Conservation (phyloP, 92 coral and sea anemone species). For the Scolanthus callimorphus region DNA sequence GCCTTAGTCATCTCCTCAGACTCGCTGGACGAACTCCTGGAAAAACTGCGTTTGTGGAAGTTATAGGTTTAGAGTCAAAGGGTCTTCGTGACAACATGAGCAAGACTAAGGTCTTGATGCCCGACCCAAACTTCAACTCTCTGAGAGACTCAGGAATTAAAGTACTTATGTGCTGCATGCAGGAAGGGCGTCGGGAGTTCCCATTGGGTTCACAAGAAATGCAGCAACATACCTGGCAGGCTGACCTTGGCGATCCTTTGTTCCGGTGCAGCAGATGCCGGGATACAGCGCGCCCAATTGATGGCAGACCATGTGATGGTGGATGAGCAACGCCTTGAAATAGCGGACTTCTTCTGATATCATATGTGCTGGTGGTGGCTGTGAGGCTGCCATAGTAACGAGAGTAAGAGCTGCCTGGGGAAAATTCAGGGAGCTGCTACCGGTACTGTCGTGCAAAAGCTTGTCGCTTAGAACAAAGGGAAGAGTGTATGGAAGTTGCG, state of each 20-base stretch:
- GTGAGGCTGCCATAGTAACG: not conserved
- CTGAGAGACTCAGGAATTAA: not conserved
- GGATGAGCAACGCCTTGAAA: not conserved
- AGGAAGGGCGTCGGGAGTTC: not conserved
- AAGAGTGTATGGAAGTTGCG: conserved; percentile 32
- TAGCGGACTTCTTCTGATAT: not conserved
- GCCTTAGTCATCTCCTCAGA: conserved; percentile 7
- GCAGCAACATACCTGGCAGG: not conserved
- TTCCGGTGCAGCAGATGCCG: not conserved
- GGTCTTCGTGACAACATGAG: not conserved
- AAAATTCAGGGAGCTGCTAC: conserved; percentile 17
- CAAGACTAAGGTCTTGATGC: conserved; percentile 6
- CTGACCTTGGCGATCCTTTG: not conserved
- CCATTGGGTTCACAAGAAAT: not conserved
- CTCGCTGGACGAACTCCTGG: conserved; percentile 8
- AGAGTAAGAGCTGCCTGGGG: conserved; percentile 14
- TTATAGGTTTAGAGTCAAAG: conserved; percentile 1
- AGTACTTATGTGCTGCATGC: not conserved
- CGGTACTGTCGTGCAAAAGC: conserved; percentile 15
- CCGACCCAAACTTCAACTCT: not conserved
- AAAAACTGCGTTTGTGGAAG: conserved; percentile 2
- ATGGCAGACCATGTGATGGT: not conserved
- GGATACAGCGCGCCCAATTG: not conserved
- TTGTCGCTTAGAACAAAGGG: conserved; percentile 29
- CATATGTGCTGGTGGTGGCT: not conserved